Conservation (phyloP, 2,113 vertebrate genomes). For the Ailurus styani region DNA sequence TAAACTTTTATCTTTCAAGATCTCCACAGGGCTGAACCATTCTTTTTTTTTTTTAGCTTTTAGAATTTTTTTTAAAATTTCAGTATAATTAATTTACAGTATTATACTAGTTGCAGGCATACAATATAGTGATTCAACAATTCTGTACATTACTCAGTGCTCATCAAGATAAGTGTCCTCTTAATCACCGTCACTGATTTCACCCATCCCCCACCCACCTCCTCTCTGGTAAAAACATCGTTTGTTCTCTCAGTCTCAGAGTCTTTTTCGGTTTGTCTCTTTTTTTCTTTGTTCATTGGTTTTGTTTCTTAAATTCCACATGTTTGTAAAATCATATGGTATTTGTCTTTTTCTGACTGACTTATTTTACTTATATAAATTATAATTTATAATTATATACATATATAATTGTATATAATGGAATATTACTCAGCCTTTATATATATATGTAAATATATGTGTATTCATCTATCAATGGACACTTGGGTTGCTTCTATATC, state of each 20-base stretch:
- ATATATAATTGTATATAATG: not conserved
- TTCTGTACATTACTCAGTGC: not conserved
- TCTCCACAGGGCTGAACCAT: not conserved
- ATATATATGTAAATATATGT: not conserved
- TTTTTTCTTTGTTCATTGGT: not conserved
- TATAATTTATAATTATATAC: too few relatives aligned
- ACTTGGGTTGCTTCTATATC: not conserved
- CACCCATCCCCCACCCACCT: not conserved
- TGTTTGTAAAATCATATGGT: not conserved
- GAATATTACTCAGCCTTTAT: not conserved
- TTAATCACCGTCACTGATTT: not conserved
- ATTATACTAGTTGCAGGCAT: not conserved
- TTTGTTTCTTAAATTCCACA: not conserved
- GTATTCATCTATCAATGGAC: not conserved
- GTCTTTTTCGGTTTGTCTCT: not conserved
- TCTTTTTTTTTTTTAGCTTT: not conserved
- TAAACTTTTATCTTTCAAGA: not conserved
- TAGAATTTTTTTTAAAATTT: not conserved
- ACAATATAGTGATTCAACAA: not conserved
- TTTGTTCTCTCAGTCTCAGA: not conserved
- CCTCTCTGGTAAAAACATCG: not conserved
- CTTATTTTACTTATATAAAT: too few relatives aligned
- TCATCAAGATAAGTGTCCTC: not conserved
- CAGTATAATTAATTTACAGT: not conserved
- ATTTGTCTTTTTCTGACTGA: not conserved